Evolutionary conservation across 2,113 vertebrate genomes (phyloP).

Genomic region (Synodontis membranacea): DNA sequence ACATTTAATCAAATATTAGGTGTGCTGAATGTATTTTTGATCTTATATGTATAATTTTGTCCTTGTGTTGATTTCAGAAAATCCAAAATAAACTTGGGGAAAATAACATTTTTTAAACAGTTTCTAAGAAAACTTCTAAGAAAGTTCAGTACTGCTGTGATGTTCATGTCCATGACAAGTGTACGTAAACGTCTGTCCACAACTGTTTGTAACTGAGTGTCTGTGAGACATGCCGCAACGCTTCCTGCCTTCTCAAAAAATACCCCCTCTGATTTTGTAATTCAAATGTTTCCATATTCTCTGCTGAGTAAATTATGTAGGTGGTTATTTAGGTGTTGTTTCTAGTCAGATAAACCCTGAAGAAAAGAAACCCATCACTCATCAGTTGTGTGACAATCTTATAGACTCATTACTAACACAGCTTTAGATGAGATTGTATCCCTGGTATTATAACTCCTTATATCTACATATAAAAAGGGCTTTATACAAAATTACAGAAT

Average conservation of each 20-base stretch:
- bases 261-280: constrained; percentile 8
- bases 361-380: constrained; percentile 15
- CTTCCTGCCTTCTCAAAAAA: constrained; percentile 7
- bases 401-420: constrained; percentile 13
- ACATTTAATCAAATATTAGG: too few relatives aligned
- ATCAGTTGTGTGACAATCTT: constrained; percentile 33
- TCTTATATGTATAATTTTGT: too few relatives aligned
- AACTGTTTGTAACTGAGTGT: not conserved
- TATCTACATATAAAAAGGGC: not conserved
- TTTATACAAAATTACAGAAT: not conserved
- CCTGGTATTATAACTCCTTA: not conserved
- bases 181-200: too few relatives aligned
- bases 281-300: constrained; percentile 17
- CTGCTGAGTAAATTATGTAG: not conserved
- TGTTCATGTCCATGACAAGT: too few relatives aligned
- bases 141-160: too few relatives aligned
- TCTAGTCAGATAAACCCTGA: not conserved
- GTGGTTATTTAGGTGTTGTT: not conserved
- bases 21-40: too few relatives aligned
- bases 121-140: too few relatives aligned
- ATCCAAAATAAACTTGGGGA: too few relatives aligned
- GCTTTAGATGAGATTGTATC: not conserved
- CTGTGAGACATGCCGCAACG: constrained; percentile 15
- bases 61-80: too few relatives aligned
- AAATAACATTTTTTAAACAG: too few relatives aligned